Evolutionary conservation across 2,797 vertebrate species (phyloP).

Genomic region (Muscicapa comitata): DNA sequence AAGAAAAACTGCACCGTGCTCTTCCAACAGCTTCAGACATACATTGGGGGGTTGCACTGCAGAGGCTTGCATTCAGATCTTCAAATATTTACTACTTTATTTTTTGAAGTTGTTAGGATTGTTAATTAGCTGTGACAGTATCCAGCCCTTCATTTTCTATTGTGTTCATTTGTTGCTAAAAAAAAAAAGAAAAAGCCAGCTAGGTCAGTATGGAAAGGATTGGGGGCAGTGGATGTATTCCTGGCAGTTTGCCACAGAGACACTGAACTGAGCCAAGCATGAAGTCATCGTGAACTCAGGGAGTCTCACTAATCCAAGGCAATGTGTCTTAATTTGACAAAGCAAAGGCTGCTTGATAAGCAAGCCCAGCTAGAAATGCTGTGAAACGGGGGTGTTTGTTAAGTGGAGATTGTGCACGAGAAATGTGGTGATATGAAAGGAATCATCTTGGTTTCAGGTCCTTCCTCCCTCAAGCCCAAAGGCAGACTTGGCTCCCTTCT

Average conservation of each 20-base stretch:
- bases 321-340: constrained; percentile 83
- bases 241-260: constrained; percentile 78
- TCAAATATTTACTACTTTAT: constrained; percentile 62
- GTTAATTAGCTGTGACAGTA: constrained; percentile 66
- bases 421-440: constrained; percentile 54
- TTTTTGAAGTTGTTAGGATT: constrained; percentile 53
- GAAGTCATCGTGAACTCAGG: constrained; percentile 82
- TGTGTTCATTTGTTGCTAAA: constrained; percentile 51
- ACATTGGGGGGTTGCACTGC: not conserved
- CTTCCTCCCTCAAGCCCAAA: constrained; percentile 43
- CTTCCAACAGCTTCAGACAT: not conserved
- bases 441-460: constrained; percentile 53
- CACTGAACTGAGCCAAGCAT: constrained; percentile 78
- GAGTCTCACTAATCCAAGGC: constrained; percentile 80
- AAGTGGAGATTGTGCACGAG: constrained; percentile 65
- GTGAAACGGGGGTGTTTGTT: constrained; percentile 53
- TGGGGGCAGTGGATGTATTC: constrained; percentile 74
- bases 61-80: constrained; percentile 5
- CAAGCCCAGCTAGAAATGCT: constrained; percentile 51
- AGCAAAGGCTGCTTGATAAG: constrained; percentile 78
- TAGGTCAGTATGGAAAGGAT: constrained; percentile 64
- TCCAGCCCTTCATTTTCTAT: constrained; percentile 51
- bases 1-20: constrained; percentile 27
- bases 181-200: constrained; percentile 60
- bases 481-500: constrained; percentile 69